phyloP scores from a whole-genome alignment of 1,140 invertebrate genomes.

The Leptopilina boulardi region DNA sequence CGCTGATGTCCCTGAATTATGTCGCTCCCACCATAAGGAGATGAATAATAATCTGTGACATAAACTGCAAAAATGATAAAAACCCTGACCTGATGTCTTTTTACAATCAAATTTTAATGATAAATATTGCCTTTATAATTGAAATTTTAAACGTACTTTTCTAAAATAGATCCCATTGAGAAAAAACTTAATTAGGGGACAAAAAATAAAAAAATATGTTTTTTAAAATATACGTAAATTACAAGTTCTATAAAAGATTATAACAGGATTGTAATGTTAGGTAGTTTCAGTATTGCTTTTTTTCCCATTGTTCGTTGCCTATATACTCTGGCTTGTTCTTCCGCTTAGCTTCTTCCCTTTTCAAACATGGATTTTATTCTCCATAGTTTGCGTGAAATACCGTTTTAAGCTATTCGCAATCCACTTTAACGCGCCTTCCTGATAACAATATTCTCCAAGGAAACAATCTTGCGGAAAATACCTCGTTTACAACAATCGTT shows the following conservation, averaged over 20 bases:
- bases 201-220: background rate
- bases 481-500: background rate
- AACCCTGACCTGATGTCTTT: no score
- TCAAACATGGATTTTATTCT: background rate
- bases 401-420: background rate
- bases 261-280: background rate
- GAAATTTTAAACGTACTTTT: no score
- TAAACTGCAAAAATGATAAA: no score
- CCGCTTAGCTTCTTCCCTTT: constrained; percentile 1
- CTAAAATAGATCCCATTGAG: no score
- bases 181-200: no score
- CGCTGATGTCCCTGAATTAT: constrained; percentile 64
- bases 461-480: background rate
- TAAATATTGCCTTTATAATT: no score
- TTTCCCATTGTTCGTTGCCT: constrained; percentile 23
- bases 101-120: no score
- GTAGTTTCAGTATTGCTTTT: background rate
- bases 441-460: background rate
- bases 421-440: background rate
- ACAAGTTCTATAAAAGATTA: background rate
- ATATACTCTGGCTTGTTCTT: constrained; percentile 1
- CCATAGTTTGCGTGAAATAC: constrained; percentile 10
- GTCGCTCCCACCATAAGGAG: constrained; percentile 52
- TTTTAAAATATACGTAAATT: background rate
- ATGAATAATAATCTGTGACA: background rate